Evolutionary conservation across 2,797 vertebrate genomes (phyloP).

Genomic region (Phalloptychus januarius): DNA sequence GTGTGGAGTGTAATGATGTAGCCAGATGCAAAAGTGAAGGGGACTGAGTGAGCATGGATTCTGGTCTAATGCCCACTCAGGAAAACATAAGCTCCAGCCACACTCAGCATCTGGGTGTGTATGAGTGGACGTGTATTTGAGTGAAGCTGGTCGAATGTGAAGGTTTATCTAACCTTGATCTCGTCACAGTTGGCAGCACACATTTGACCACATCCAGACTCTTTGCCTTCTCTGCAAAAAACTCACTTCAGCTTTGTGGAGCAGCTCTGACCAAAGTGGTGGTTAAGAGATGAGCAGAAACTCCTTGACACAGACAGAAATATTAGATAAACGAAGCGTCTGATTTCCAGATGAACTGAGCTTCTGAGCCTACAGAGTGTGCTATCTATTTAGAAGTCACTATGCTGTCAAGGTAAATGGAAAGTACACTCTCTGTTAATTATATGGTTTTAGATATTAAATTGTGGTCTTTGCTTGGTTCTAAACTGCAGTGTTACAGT

Average conservation of each 20-base stretch:
- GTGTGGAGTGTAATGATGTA: constrained; percentile 31
- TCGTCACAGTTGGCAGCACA: constrained; percentile 17
- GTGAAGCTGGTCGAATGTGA: constrained; percentile 12
- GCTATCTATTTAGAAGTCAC: not conserved
- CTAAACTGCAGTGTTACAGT: not conserved
- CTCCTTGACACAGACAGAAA: constrained; percentile 3
- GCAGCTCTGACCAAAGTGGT: constrained; percentile 1
- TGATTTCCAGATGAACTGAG: not conserved
- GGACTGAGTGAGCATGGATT: constrained; percentile 27
- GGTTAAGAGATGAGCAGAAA: constrained; percentile 4
- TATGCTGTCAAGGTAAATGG: not conserved
- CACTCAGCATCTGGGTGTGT: constrained; percentile 20
- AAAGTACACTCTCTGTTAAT: not conserved
- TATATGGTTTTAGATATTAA: not conserved
- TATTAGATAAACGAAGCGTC: constrained; percentile 9
- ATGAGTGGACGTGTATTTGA: constrained; percentile 3
- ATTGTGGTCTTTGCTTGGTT: not conserved
- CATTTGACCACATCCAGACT: constrained; percentile 26
- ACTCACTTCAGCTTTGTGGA: constrained; percentile 6
- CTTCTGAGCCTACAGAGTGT: not conserved
- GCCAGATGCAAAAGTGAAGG: constrained; percentile 49
- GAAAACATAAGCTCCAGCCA: constrained; percentile 28
- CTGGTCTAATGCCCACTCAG: constrained; percentile 34
- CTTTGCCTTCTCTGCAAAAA: not conserved
- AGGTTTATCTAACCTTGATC: constrained; percentile 37